Percentiles rank a stretch among this genome's conserved stretches.
Evolutionary conservation across 2,113 vertebrate species (phyloP).

Genomic region (Tamias sibiricus): DNA sequence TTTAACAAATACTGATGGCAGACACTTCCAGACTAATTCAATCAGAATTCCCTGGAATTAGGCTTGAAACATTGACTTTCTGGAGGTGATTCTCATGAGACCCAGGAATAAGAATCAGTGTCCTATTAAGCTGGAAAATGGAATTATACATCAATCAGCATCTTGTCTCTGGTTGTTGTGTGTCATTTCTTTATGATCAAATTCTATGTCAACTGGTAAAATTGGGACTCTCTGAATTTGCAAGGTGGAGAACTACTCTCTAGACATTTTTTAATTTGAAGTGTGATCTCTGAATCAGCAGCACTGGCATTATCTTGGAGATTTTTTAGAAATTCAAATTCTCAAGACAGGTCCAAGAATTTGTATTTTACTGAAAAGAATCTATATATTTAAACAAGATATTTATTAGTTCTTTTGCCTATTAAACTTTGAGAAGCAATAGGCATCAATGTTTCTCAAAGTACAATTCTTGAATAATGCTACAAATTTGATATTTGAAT

Average conservation of each 20-base stretch:
- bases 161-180: not conserved
- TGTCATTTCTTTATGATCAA: slow-evolving; percentile 2
- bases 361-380: not conserved
- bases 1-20: not conserved
- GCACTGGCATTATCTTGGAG: not conserved
- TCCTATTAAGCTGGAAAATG: not conserved
- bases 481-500: not conserved
- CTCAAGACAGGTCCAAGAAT: not conserved
- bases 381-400: not conserved
- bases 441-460: not conserved
- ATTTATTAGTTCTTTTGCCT: not conserved
- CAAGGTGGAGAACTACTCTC: not conserved
- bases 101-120: not conserved
- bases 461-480: not conserved
- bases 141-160: not conserved
- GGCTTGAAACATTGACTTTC: not conserved
- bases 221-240: not conserved
- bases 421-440: not conserved
- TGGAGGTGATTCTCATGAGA: not conserved
- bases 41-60: not conserved
- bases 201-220: not conserved
- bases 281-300: not conserved
- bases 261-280: not conserved
- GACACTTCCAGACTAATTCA: not conserved
- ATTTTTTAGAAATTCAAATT: not conserved